Base-by-base conservation (phyloP, 2,797 vertebrate genomes). In the Cirrhinus mrigala region DNA sequence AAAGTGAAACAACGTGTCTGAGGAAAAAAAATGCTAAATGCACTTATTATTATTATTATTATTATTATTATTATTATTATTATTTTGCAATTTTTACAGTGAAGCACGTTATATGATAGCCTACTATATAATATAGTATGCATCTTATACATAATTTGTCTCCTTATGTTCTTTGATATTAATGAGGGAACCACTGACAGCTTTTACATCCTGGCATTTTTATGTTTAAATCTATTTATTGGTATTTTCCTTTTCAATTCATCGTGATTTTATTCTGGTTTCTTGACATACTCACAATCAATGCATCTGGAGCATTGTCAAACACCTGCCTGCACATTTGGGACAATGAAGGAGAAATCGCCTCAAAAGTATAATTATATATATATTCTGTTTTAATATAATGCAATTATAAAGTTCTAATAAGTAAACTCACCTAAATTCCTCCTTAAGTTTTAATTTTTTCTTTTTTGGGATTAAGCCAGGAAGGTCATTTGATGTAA, bases 381-480 rank as follows among this genome's bases (percentile, higher is more conserved):
- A 22, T 75, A n/a, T 0, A n/a, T 40, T 77, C 3, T 40, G 50
- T 58, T 62, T 15, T 6, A 64, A 18, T 37, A 11, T 52, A 48
- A 29, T 10, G 8, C 10, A 66, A 54, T 40, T 27, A 2, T 40
- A 10, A 46, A 24, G 29, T 66, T 52, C 8, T 11, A 24, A 64
- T 6, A 74, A 33, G 12, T 37, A n/a, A 62, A 73, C 16, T 29
- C 16, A 2, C 7, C 24, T 48, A 60, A 22, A 24, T 24, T 82
- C 18, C 12, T 33, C 3, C 7, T 3, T 20, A 6, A 11, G 1
- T 62, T 50, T 37, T 33, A 11, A 0, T 62, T 50, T 37, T 33
- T 33, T 20, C 4, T 9, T 16, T 76, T 76, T 83, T 40, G 71
- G 82, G 64, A 83, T 48, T 18, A 22, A 54, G 58, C 82, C 82